These are phyloP conservation scores for Lobophora halterata DNA, from an alignment of 2,888 invertebrate genomes.

Conservation along the genomic window DNA sequence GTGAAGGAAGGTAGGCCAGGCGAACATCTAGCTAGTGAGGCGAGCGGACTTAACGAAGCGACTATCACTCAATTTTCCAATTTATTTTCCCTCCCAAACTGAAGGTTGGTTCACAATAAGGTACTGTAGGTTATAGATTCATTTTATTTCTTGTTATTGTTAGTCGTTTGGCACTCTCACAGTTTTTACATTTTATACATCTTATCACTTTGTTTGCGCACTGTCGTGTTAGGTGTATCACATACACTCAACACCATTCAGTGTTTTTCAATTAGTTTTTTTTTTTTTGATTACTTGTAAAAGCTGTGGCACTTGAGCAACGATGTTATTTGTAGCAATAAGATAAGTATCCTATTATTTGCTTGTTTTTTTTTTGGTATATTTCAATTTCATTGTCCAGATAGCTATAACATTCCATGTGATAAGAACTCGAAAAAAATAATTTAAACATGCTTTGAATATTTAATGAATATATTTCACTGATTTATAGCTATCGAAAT, in stretches of 20 bases:
- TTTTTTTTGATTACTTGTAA: constrained; percentile 41
- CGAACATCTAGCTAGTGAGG: constrained; percentile 71
- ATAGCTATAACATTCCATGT: constrained; percentile 59
- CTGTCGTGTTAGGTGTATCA: constrained; percentile 29
- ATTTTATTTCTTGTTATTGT: constrained; percentile 42
- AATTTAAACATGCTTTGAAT: constrained; percentile 21
- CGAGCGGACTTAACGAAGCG: constrained; percentile 67
- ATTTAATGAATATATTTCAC: constrained; percentile 25
- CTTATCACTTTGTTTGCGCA: constrained; percentile 38
- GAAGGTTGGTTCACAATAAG: constrained; percentile 65
- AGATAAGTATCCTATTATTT: constrained; percentile 47
- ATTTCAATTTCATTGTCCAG: constrained; percentile 38
- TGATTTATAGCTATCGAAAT: constrained; percentile 37
- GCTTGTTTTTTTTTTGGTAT: constrained; percentile 40
- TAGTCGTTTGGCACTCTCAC: constrained; percentile 63
- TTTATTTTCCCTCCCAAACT: constrained; percentile 51
- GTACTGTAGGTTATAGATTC: constrained; percentile 62
- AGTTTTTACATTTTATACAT: constrained; percentile 65
- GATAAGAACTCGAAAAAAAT: constrained; percentile 26
- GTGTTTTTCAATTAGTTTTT: constrained; percentile 29
- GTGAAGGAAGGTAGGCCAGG: constrained; percentile 65
- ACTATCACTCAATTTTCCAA: constrained; percentile 52
- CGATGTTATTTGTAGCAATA: constrained; percentile 51
- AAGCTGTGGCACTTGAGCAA: constrained; percentile 58
- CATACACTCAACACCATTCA: constrained; percentile 24